A percentile compares a stretch with the other conserved stretches of the same genome.
Conservation (phyloP, 2,888 invertebrate genomes). For the Harpalus rubripes region DNA sequence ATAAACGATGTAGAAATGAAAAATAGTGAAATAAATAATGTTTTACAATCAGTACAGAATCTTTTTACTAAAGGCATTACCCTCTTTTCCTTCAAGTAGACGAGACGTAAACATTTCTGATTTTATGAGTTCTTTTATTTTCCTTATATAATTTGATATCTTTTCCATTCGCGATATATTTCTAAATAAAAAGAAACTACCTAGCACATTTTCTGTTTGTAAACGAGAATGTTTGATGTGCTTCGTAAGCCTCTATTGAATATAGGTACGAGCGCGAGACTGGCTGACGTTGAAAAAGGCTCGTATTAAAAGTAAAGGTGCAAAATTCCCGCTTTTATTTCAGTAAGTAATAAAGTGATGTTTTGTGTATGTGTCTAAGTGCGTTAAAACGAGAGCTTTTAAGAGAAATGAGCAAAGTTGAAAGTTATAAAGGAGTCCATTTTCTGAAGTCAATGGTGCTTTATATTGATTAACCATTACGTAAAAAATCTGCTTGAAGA, state of each 20-base stretch:
- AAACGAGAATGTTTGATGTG: not conserved
- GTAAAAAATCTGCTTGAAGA: constrained; percentile 38
- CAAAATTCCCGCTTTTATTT: not conserved
- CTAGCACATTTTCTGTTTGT: not conserved
- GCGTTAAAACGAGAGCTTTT: constrained; percentile 29
- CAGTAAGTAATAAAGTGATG: constrained; percentile 6
- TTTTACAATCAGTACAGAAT: no score
- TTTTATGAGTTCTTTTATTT: no score
- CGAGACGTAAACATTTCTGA: no score
- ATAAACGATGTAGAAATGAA: no score
- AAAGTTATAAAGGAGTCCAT: constrained; percentile 43
- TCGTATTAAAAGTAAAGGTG: not conserved
- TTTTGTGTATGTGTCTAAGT: constrained; percentile 23
- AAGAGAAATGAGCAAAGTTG: constrained; percentile 19
- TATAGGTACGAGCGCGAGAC: not conserved
- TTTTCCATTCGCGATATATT: no score
- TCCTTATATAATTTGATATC: no score
- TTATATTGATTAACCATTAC: constrained; percentile 52
- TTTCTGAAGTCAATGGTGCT: constrained; percentile 46
- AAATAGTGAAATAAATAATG: no score
- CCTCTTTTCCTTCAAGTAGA: no score
- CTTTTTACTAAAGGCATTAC: no score
- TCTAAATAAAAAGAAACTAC: no score
- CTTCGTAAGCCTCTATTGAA: not conserved
- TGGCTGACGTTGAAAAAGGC: not conserved